Evolutionary conservation across 2,113 vertebrate species (phyloP).

Genomic region (Rhombomys opimus): DNA sequence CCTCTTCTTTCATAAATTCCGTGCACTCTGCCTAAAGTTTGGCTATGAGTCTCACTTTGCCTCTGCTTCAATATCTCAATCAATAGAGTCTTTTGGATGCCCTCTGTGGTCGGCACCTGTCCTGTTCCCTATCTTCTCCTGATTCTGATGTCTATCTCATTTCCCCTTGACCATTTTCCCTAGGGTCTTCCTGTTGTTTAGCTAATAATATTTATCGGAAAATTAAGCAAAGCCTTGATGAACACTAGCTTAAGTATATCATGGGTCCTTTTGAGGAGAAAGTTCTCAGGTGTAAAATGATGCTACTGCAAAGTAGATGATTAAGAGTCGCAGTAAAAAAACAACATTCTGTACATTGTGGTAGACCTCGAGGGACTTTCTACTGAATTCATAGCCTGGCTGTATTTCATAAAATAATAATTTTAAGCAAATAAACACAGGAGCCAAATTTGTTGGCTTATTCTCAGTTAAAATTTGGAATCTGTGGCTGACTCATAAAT

Average conservation of each 20-base stretch:
- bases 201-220: background rate
- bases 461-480: constrained; percentile 80
- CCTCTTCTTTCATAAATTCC: too few species aligned
- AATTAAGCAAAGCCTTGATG: constrained; percentile 20
- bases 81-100: too few species aligned
- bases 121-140: too few species aligned
- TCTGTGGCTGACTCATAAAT: constrained; percentile 84
- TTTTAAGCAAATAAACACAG: constrained; percentile 70
- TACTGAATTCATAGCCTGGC: constrained; percentile 75
- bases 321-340: constrained; percentile 67
- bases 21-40: too few species aligned
- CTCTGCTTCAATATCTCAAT: too few species aligned
- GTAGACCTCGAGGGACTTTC: constrained; percentile 78
- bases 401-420: constrained; percentile 76
- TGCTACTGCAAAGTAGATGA: constrained; percentile 46
- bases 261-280: constrained; percentile 1
- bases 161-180: too few species aligned
- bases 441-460: constrained; percentile 74
- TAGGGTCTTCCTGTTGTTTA: too few species aligned
- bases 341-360: constrained; percentile 71
- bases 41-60: too few species aligned
- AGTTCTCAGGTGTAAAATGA: constrained; percentile 60
- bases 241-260: background rate
- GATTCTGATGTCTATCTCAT: too few species aligned
- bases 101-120: too few species aligned